These are phyloP conservation scores for Lophius americanus DNA, from an alignment of 2,797 vertebrate species.

Conservation along the genomic window DNA sequence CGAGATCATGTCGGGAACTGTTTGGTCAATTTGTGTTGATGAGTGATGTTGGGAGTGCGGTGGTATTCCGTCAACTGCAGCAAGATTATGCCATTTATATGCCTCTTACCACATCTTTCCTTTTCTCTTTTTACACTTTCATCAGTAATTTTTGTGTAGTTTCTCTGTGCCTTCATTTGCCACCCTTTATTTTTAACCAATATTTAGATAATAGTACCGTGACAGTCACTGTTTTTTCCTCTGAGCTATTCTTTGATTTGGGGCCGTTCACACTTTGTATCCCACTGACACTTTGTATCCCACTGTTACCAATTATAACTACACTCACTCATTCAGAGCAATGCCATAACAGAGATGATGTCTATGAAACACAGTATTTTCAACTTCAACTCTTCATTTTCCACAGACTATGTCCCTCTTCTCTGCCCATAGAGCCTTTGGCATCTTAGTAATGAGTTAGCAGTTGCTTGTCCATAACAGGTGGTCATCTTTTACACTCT, in stretches of 20 bases:
- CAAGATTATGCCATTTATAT: conserved; percentile 53
- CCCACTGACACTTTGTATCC: conserved; percentile 65
- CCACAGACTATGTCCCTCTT: conserved; percentile 33
- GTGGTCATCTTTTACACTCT: conserved; percentile 85
- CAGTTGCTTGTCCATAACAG: conserved; percentile 94
- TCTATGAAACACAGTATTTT: conserved; percentile 11
- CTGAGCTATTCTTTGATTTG: conserved; percentile 51
- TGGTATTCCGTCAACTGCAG: conserved; percentile 52
- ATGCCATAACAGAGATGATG: conserved; percentile 17
- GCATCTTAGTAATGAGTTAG: conserved; percentile 77
- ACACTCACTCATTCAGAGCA: conserved; percentile 55
- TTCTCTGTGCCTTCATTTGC: conserved; percentile 16
- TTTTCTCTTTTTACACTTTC: conserved; percentile 8
- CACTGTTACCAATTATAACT: conserved; percentile 54
- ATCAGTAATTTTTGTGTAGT: conserved; percentile 1
- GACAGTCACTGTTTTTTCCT: conserved; percentile 52
- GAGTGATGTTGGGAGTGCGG: conserved; percentile 76
- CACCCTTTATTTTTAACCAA: conserved; percentile 61
- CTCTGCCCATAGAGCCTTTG: conserved; percentile 60
- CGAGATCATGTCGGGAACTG: conserved; percentile 79
- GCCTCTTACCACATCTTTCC: background rate
- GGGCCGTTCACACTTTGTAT: conserved; percentile 35
- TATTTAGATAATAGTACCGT: conserved; percentile 58
- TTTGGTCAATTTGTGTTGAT: conserved; percentile 82
- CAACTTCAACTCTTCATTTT: conserved; percentile 29